A percentile compares a stretch with the other conserved stretches of the same genome.
Evolutionary conservation across 2,888 invertebrate genomes (phyloP).

Genomic region (Meandrusa payeni): DNA sequence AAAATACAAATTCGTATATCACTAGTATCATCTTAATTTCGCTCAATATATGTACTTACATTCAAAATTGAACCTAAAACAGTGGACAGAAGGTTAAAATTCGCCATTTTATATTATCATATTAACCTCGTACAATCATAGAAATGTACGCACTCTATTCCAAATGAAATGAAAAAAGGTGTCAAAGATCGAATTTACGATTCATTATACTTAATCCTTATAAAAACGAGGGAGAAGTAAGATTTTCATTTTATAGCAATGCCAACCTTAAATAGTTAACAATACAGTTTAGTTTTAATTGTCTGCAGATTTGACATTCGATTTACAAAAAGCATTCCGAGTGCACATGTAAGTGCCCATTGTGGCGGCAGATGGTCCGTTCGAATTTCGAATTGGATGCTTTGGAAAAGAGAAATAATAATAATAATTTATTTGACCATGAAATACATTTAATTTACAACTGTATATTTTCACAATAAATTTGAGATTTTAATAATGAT

Average conservation of each 20-base stretch:
- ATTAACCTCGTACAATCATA: constrained; percentile 50
- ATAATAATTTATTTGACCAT: too few species aligned
- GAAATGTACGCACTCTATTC: constrained; percentile 66
- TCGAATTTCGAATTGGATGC: constrained; percentile 49
- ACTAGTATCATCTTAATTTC: constrained; percentile 15
- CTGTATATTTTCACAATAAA: too few species aligned
- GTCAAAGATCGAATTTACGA: constrained; percentile 81
- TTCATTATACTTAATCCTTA: constrained; percentile 79
- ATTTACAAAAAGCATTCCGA: constrained; percentile 65
- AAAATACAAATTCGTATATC: constrained; percentile 22
- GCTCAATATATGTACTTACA: not conserved
- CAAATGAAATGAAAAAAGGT: constrained; percentile 79
- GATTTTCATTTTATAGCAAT: constrained; percentile 24
- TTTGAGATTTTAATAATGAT: too few species aligned
- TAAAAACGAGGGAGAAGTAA: constrained; percentile 57
- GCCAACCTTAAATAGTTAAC: constrained; percentile 22
- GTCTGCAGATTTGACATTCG: constrained; percentile 35
- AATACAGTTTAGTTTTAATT: constrained; percentile 25
- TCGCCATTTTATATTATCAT: constrained; percentile 14
- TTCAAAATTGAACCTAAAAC: not conserved
- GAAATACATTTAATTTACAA: too few species aligned
- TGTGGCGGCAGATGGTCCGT: constrained; percentile 75
- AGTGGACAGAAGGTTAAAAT: not conserved
- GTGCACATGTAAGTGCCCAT: constrained; percentile 73
- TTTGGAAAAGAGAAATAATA: too few species aligned